Evolutionary conservation across 2,113 vertebrate genomes (phyloP).

Genomic region (Sylvilagus bachmani): DNA sequence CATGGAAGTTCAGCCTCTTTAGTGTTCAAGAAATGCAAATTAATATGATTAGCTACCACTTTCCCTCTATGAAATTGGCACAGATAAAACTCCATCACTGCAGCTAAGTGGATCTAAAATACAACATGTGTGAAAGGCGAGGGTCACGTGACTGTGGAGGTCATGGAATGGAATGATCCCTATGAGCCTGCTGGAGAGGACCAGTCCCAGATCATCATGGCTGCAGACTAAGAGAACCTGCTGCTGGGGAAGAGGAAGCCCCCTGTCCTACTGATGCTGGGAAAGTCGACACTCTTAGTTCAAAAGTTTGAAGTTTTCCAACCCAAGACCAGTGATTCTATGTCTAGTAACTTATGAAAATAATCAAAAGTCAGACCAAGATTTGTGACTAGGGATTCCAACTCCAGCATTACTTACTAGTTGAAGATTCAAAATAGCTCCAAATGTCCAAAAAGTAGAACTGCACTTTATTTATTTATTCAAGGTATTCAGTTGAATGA

Average conservation of each 20-base stretch:
- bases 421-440: not conserved
- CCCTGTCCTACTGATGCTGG: not conserved
- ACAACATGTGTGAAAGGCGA: not conserved
- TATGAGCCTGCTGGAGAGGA: no score
- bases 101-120: not conserved
- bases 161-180: not conserved
- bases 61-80: not conserved
- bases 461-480: not conserved
- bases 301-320: not conserved
- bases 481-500: not conserved
- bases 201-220: not conserved
- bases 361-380: not conserved
- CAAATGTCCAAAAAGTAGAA: not conserved
- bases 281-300: not conserved
- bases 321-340: not conserved
- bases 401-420: not conserved
- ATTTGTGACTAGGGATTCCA: not conserved
- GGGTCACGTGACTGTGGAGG: not conserved
- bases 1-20: not conserved
- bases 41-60: not conserved
- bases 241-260: not conserved
- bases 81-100: not conserved
- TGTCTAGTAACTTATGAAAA: not conserved
- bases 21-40: not conserved
- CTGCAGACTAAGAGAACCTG: not conserved